Evolutionary conservation across 1,140 invertebrate species (phyloP).

Genomic region (Papilio glaucus): DNA sequence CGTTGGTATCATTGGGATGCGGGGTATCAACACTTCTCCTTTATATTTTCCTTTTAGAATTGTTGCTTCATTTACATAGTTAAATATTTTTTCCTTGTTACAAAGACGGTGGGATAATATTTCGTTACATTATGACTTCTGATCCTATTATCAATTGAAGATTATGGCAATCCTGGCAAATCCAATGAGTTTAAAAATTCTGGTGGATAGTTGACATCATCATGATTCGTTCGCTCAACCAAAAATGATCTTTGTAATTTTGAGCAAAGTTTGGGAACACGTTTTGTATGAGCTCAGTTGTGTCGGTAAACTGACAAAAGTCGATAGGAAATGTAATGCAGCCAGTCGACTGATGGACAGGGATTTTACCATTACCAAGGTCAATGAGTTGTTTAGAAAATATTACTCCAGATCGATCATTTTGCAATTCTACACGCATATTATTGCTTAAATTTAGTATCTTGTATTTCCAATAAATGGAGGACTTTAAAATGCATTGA

Average conservation of each 20-base stretch:
- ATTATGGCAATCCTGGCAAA: constrained; percentile 69
- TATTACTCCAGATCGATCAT: constrained; percentile 55
- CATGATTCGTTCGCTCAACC: constrained; percentile 46
- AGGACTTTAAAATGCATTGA: constrained; percentile 59
- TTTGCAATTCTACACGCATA: constrained; percentile 68
- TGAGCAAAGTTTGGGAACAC: constrained; percentile 67
- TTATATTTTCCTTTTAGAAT: too few species aligned
- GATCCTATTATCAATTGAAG: constrained; percentile 71
- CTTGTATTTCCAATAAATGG: constrained; percentile 69
- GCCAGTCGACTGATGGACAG: constrained; percentile 53
- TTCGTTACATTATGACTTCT: constrained; percentile 75
- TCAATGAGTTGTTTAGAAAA: constrained; percentile 50
- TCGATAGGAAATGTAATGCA: constrained; percentile 64
- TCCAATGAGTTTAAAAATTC: constrained; percentile 78
- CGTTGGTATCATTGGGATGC: too few species aligned
- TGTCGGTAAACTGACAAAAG: constrained; percentile 53
- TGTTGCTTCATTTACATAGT: too few species aligned
- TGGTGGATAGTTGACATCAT: constrained; percentile 61
- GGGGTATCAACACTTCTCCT: too few species aligned
- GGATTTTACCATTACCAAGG: constrained; percentile 73
- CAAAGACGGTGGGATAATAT: constrained; percentile 76
- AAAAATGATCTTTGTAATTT: constrained; percentile 59
- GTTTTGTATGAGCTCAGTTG: constrained; percentile 62
- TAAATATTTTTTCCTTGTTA: too few species aligned
- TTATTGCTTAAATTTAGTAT: constrained; percentile 66